Base-by-base conservation (phyloP, 2,797 vertebrate species). In the Novumbra hubbsi region DNA sequence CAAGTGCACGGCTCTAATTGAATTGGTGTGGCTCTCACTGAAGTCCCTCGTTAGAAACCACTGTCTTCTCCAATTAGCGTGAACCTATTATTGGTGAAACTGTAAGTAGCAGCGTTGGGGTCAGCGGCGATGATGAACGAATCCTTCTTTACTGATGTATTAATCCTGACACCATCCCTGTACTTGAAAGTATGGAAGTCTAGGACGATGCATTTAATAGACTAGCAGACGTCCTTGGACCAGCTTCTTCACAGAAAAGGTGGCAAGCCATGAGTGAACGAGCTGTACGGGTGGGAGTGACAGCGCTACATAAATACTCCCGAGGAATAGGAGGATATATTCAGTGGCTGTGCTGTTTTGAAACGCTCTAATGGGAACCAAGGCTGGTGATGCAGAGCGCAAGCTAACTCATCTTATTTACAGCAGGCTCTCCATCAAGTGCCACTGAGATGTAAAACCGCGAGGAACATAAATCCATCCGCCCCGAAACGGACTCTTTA, bases 41-140 rank as follows among this genome's bases (percentile, higher is more conserved):
- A 90, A 69, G 73, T 88, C 87, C 87, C 90, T 88, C 62, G 85
- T 92, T 90, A 89, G 87, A 84, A 90, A 82, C 88, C 90, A 87
- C 92, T 92, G 91, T 93, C 92, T 89, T 68, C 72, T 91, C 84
- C 88, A 91, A 94, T 94, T 91, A 77, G 75, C 82, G 68, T 60
- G 50, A 71, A 67, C 77, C 76, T 85, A 78, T 89, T 90, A 93
- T 88, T 91, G 86, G 86, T 85, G 73, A 85, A 85, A 88, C 76
- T 79, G 80, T 24, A 73, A 89, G 85, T 82, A 80, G 78, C 75
- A 83, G 78, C 70, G 80, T 88, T 92, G 85, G 83, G 78, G 55
- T 76, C 68, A 70, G 74, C 73, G 12, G 50, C 9, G n/a, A 21
- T 21, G 8, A n/a, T n/a, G 68, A 49, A 63, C 78, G 74, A 76